These are phyloP conservation scores for Cataglyphis altisquamis DNA, from an alignment of 2,888 invertebrate species.

Conservation along the genomic window DNA sequence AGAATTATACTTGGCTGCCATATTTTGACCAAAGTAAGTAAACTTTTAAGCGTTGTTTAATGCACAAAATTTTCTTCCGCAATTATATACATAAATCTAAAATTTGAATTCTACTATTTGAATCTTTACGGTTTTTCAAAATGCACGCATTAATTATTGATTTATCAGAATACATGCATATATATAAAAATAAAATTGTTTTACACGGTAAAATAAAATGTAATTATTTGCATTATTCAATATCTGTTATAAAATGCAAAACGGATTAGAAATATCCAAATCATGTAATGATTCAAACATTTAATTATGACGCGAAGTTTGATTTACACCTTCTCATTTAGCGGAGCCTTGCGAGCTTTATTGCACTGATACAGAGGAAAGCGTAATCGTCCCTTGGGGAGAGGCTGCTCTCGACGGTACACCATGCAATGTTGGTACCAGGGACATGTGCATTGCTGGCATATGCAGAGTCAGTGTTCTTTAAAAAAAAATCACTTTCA, in stretches of 20 bases:
- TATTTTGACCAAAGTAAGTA: constrained; percentile 91
- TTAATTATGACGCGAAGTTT: constrained; percentile 39
- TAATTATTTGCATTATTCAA: background rate
- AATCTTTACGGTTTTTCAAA: background rate
- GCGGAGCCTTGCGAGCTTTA: constrained; percentile 88
- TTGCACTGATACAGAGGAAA: constrained; percentile 88
- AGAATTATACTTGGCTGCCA: constrained; percentile 91
- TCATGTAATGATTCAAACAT: constrained; percentile 14
- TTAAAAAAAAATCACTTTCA: background rate
- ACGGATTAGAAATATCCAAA: background rate
- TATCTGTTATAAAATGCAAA: background rate
- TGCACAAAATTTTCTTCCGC: background rate
- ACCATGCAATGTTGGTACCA: constrained; percentile 88
- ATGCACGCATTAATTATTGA: background rate
- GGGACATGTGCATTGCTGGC: constrained; percentile 90
- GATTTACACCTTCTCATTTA: constrained; percentile 67
- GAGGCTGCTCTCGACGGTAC: constrained; percentile 90
- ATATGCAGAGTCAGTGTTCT: constrained; percentile 88
- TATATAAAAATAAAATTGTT: background rate
- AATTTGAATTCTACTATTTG: background rate
- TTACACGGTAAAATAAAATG: background rate
- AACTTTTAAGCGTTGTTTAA: constrained; percentile 7
- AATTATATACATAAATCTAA: background rate
- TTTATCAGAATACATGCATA: background rate
- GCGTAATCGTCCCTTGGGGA: constrained; percentile 88